Base-by-base conservation (phyloP, 2,888 invertebrate species). In the Brassicogethes aeneus region DNA sequence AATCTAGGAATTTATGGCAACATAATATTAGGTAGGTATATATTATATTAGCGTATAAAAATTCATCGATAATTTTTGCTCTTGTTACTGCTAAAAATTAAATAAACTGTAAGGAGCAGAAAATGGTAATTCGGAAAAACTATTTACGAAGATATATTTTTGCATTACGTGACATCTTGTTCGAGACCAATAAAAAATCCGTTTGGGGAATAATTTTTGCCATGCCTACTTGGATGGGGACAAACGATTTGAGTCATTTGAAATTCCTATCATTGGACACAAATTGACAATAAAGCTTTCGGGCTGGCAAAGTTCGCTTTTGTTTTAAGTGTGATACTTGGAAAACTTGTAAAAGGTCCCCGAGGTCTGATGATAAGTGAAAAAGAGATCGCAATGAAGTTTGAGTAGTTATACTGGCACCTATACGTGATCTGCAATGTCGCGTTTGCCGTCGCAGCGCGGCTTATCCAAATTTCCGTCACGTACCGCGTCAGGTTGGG, bases 401-500 rank as follows among this genome's bases (percentile, higher is more conserved):
- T 36, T 7, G 13, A 10, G 34, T 12, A 34, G 10, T 34, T 10
- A 10, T 15, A 36, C 12, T 8, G n/a, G 36, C 13, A 23, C 10
- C 3, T 37, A 12, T 36, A 14, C 16, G 40, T 23, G 23, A 23
- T 10, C 23, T 5, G 38, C 50, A 35, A 44, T 43, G 47, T 43
- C 47, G 48, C 49, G 47, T 51, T 50, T 50, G 50, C 51, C 50
- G 50, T 41, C 41, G 39, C 31, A 38, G 46, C 5, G 10, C 23
- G 23, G 23, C 10, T 23, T 23, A 7, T 23, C 5, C 5, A 15
- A 38, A 45, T 51, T 47, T 39, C 38, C 36, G 60, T 62, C 65
- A 66, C 65, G 64, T 59, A 5, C 23, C 23, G 50, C 56, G 57
- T 59, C 60, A 57, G 55, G 55, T 55, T 52, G 57, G 61, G 63